A percentile compares a stretch with the other conserved stretches of the same genome.
Conservation (phyloP, 1,140 invertebrate species). For the Onthophagus taurus region DNA sequence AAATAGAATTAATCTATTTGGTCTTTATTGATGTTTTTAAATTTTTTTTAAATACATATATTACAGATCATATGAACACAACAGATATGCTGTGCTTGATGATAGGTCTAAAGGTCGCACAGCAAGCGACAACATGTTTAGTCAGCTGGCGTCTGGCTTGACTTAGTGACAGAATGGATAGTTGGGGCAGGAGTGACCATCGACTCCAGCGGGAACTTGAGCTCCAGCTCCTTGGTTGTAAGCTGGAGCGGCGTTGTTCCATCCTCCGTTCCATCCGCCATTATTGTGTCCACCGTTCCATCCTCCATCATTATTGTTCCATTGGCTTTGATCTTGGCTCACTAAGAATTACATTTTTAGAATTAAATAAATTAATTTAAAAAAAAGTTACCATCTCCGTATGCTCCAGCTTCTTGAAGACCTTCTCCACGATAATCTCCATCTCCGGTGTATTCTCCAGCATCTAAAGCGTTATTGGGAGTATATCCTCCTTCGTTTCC, state of each 20-base stretch:
- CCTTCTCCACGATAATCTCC: conserved; percentile 42
- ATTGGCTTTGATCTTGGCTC: no score
- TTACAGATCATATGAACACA: conserved; percentile 4
- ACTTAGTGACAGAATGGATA: conserved; percentile 47
- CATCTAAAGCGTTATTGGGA: conserved; percentile 28
- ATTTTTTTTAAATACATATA: no score
- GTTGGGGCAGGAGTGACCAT: conserved; percentile 46
- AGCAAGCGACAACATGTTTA: conserved; percentile 24
- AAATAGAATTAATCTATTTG: no score
- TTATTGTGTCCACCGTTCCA: conserved; percentile 13
- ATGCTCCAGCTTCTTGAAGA: conserved; percentile 38
- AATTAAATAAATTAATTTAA: no score
- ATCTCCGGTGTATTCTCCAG: conserved; percentile 35
- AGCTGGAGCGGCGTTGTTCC: conserved; percentile 8
- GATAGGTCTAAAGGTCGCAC: no score
- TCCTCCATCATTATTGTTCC: conserved; percentile 13
- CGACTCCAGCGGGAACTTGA: conserved; percentile 44
- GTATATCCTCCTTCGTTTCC: not conserved
- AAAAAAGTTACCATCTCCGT: no score
- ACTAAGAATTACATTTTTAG: no score
- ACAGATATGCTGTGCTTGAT: no score
- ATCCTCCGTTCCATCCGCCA: conserved; percentile 11
- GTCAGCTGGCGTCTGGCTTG: conserved; percentile 27
- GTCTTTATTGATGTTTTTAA: no score
- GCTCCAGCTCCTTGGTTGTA: conserved; percentile 20